Evolutionary conservation across 2,113 vertebrate species (phyloP), one percentile per base, ranked within the genome.

Genomic region (cattle (Bos taurus)): DNA sequence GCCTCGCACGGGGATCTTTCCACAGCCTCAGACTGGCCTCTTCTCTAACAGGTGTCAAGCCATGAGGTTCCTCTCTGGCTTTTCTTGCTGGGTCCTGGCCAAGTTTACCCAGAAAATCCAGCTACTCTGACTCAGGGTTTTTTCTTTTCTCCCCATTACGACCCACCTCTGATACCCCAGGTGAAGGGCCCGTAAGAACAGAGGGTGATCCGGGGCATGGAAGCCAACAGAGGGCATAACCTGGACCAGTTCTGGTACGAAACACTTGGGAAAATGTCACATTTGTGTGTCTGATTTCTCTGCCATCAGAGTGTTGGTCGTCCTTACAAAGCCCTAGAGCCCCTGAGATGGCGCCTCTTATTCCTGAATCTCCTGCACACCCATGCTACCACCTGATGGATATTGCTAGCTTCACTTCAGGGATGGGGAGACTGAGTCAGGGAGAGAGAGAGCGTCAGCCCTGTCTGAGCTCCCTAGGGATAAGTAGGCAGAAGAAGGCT

Each of bases 361-460:
- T 25, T 71, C 30, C 4, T 5, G 67, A 48, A n/a, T 4, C 78
- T 48, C 56, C 87, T 14, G 6, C 11, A 15, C 0, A 0, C 1
- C 33, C 33, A 25, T 7, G 67, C 77, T 6, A 16, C 15, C 48
- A 8, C 11, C n/a, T 30, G 28, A 3, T 0, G 11, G 59, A 43
- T 48, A 17, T 12, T 57, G 43, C 50, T 19, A 60, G 16, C 33
- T 28, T 21, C 5, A 25, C 46, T 11, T 85, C 33, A 33, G 30
- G 59, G 30, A 6, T 43, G 28, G 56, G 11, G 40, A n/a, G 64
- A 50, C 64, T 46, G 74, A 88, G 81, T 77, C 60, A 40, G 28
- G 23, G 57, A 19, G 64, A n/a, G 71, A 43, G 40, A 15, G 19
- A 57, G 25, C 8, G 16, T 13, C 9, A 71, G 25, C n/a, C 21